Percentiles rank a stretch among this genome's conserved stretches.
Conservation (phyloP, 2,888 invertebrate genomes). For the Zonitis immaculata region DNA sequence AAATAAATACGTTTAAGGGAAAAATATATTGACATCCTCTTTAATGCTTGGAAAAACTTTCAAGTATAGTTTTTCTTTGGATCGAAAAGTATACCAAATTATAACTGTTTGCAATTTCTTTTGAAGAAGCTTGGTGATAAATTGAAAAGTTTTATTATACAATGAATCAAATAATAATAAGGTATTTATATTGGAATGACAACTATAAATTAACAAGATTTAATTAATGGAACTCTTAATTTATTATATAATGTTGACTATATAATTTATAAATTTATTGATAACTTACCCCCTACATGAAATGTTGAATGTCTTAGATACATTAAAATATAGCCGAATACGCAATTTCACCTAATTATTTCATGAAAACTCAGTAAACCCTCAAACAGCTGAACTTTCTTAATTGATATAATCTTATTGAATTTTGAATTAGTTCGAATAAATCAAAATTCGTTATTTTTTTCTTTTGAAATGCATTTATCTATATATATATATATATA, state of each 20-base stretch:
- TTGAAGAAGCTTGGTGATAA: slow-evolving; percentile 14
- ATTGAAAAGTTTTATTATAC: slow-evolving; percentile 7
- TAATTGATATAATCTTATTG: neutral
- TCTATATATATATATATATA: too few species aligned
- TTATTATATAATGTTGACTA: too few species aligned
- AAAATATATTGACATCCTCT: slow-evolving; percentile 20
- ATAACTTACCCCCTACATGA: too few species aligned
- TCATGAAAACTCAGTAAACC: neutral
- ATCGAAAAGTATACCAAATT: slow-evolving; percentile 18
- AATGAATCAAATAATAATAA: neutral
- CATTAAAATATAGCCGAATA: neutral
- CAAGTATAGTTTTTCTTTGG: slow-evolving; percentile 15
- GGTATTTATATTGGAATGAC: too few species aligned
- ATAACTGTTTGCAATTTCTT: slow-evolving; percentile 10
- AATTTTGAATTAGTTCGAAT: too few species aligned
- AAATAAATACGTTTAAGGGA: slow-evolving; percentile 14
- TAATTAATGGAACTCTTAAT: neutral
- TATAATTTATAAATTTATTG: too few species aligned
- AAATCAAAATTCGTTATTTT: too few species aligned
- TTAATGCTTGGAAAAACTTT: slow-evolving; percentile 20
- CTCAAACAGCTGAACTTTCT: neutral
- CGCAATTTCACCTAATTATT: slow-evolving; percentile 1
- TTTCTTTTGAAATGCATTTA: too few species aligned
- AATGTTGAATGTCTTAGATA: neutral
- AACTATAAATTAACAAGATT: neutral